Conservation (phyloP, 2,888 invertebrate genomes). For the Rutpela maculata region DNA sequence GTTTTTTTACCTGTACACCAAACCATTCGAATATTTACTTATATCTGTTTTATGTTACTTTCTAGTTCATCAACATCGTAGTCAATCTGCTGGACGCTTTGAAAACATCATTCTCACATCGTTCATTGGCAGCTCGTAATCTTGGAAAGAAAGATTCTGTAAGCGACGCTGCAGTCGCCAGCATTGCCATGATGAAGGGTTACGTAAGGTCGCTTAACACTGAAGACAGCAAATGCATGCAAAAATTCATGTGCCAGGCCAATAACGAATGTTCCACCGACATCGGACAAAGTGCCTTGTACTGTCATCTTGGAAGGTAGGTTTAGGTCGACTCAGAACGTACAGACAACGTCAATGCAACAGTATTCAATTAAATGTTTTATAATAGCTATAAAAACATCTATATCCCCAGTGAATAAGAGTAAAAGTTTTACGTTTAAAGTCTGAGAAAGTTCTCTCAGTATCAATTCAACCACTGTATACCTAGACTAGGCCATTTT, state of each 20-base stretch:
- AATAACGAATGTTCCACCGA: conserved; percentile 90
- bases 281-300: conserved; percentile 87
- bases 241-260: conserved; percentile 93
- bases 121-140: conserved; percentile 89
- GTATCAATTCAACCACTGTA: no score
- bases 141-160: conserved; percentile 92
- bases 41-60: conserved; percentile 30
- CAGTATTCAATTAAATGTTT: no score
- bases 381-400: no score
- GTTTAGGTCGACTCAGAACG: not conserved
- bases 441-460: no score
- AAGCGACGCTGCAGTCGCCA: conserved; percentile 91
- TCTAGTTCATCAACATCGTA: conserved; percentile 93
- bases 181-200: conserved; percentile 92
- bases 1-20: no score
- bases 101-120: conserved; percentile 94
- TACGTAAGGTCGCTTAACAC: conserved; percentile 88
- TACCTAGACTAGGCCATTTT: no score
- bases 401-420: no score
- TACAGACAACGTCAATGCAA: no score
- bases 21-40: not conserved
- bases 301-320: conserved; percentile 96
- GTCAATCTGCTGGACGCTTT: conserved; percentile 93
- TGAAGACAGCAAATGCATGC: conserved; percentile 88
- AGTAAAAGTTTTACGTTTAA: no score